These are phyloP conservation scores for Hemiscyllium ocellatum DNA, from an alignment of 2,113 vertebrate genomes.

Conservation along the genomic window DNA sequence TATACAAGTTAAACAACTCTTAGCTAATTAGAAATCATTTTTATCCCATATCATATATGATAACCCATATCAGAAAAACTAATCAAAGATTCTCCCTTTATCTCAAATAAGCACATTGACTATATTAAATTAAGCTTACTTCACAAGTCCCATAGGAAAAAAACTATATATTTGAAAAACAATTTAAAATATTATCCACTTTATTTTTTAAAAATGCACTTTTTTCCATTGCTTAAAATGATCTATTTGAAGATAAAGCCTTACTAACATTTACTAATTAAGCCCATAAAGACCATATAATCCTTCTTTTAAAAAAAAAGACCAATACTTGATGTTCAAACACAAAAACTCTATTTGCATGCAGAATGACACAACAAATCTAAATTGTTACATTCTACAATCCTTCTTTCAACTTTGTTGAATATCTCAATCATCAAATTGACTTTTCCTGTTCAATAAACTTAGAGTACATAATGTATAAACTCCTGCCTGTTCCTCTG, in stretches of 20 bases:
- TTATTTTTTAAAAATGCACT: background rate
- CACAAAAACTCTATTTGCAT: background rate
- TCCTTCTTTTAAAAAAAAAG: background rate
- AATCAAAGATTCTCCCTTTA: background rate
- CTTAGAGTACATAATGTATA: background rate
- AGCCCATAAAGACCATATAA: background rate
- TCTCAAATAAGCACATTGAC: background rate
- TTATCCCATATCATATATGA: background rate
- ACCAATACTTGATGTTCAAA: background rate
- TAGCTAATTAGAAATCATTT: background rate
- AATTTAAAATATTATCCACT: background rate
- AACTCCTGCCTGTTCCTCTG: background rate
- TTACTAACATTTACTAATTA: background rate
- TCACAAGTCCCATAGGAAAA: background rate
- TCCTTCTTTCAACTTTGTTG: background rate
- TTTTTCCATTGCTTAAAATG: background rate
- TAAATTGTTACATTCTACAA: background rate
- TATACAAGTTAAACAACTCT: background rate
- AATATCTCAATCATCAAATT: background rate
- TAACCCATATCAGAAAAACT: background rate
- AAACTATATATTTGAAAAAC: background rate
- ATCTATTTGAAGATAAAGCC: background rate
- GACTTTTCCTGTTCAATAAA: background rate
- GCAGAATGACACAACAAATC: background rate
- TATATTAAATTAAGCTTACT: background rate